Evolutionary conservation across 2,113 vertebrate species (phyloP), one percentile per base, ranked within the genome.

Genomic region (Proterorhinus semilunaris): DNA sequence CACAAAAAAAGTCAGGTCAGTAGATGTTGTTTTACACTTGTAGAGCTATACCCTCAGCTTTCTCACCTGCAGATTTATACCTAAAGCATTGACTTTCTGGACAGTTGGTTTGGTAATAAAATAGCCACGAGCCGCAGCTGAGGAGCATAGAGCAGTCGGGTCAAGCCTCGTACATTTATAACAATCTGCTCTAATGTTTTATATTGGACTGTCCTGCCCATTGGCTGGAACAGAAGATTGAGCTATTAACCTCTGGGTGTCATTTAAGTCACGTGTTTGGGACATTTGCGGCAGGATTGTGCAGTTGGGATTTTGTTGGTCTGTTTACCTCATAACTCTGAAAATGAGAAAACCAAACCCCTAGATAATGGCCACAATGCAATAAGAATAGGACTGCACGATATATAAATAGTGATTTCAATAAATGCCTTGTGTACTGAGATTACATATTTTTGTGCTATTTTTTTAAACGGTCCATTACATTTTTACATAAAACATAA

Each of bases 11-110:
- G 58, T 42, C 42, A 6, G 57, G 75, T 81, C 68, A 69, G 66
- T 72, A 83, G 79, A 70, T 80, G 75, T 81, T 83, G 72, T 82
- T 75, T 72, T 70, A 68, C 75, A 72, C 84, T 57, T 66, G 79
- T 63, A 13, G 43, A 46, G 62, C 66, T 90, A 55, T 36, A 36
- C 27, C 88, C 83, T 88, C 82, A 54, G 84, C 81, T 62, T 12
- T 49, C 44, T 62, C 72, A 53, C 70, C 54, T 44, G n/a, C 42
- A 61, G 68, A 66, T 66, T 66, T 55, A 66, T 55, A 51, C 46
- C 0, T 49, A 45, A 62, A 11, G 64, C 11, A 17, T 46, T 48
- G 62, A 63, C 58, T 44, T 61, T 61, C 42, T 61, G 58, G 58
- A 42, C 58, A 45, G 42, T 61, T 61, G 58, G 58, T 61, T 61